Evolutionary conservation across 2,888 invertebrate species (phyloP).

Genomic region (Brachyptera risi): DNA sequence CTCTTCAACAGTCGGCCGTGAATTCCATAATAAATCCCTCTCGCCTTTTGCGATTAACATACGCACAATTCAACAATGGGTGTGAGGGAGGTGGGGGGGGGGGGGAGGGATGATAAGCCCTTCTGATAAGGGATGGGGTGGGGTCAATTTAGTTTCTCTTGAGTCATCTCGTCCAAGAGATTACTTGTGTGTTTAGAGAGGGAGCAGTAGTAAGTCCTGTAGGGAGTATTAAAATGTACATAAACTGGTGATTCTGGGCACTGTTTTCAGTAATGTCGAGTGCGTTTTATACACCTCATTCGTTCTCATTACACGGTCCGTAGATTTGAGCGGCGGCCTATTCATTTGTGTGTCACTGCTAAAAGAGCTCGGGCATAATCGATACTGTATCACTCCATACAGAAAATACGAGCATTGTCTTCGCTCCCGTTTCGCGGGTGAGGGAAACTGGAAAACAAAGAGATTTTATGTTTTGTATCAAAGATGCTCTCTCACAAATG

Average conservation of each 20-base stretch:
- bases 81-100: not conserved
- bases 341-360: no score
- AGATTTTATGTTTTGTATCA: no score
- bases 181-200: slow-evolving; percentile 20
- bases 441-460: no score
- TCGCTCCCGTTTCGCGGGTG: no score
- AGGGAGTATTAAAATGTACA: slow-evolving; percentile 22
- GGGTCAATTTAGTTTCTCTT: slow-evolving; percentile 22
- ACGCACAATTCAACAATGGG: slow-evolving; percentile 19
- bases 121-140: slow-evolving; percentile 1
- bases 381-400: no score
- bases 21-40: slow-evolving; percentile 18
- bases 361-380: no score
- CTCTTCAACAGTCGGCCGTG: not conserved
- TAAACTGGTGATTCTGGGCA: slow-evolving; percentile 19
- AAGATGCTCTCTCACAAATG: no score
- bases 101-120: slow-evolving; percentile 7
- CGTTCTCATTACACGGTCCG: slow-evolving; percentile 27
- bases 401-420: no score
- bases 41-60: slow-evolving; percentile 4
- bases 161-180: slow-evolving; percentile 20
- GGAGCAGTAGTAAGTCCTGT: not conserved
- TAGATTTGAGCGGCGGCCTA: no score
- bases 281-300: slow-evolving; percentile 23
- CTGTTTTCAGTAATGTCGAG: not conserved